Evolutionary conservation across 2,113 vertebrate genomes (phyloP).

Genomic region (Balaeniceps rex): DNA sequence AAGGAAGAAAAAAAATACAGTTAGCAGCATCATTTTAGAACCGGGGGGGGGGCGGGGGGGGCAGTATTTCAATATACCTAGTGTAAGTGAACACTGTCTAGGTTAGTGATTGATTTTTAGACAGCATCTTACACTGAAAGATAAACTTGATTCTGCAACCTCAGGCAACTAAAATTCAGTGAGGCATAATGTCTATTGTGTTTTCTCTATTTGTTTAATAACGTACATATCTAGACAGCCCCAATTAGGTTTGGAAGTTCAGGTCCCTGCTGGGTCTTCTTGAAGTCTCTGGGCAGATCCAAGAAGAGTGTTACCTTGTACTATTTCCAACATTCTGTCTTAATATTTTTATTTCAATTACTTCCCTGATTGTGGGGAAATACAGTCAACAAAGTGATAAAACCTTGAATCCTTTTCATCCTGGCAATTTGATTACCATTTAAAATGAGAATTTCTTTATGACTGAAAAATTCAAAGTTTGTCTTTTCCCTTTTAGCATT

Average conservation of each 20-base stretch:
- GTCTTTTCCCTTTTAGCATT: constrained; percentile 24
- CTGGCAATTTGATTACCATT: constrained; percentile 32
- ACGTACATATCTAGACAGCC: not conserved
- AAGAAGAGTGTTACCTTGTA: not conserved
- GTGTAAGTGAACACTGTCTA: not conserved
- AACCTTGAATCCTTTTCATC: constrained; percentile 17
- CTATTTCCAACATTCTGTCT: not conserved
- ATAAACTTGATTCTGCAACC: not conserved
- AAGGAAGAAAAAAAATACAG: not conserved
- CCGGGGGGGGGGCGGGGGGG: no score
- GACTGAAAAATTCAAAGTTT: constrained; percentile 42
- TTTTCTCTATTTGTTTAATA: constrained; percentile 20
- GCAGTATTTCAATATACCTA: not conserved
- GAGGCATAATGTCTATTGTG: not conserved
- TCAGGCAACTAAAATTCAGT: not conserved
- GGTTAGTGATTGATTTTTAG: not conserved
- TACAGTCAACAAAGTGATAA: not conserved
- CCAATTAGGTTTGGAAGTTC: not conserved
- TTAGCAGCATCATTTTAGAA: not conserved
- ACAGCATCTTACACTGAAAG: not conserved
- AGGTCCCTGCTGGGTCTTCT: not conserved
- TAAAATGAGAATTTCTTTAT: constrained; percentile 42
- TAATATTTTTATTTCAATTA: constrained; percentile 9
- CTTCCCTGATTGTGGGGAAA: not conserved
- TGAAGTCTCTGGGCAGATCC: not conserved